Conservation (phyloP, 2,797 vertebrate species). For the Florisuga fusca region DNA sequence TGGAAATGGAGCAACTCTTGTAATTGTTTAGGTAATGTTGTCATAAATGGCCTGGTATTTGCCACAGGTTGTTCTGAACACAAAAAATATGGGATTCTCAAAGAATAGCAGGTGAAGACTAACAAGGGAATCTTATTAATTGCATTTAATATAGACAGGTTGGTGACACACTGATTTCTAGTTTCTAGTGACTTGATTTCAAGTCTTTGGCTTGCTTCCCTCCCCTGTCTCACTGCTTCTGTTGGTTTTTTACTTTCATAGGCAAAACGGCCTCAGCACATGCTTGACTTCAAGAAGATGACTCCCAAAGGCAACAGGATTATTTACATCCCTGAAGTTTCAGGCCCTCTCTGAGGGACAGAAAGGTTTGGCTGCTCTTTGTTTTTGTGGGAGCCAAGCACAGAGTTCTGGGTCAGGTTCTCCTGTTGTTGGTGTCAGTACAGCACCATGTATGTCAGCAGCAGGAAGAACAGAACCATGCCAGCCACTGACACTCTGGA, state of each 20-base stretch:
- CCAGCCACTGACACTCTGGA: background rate
- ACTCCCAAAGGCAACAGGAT: background rate
- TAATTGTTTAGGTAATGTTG: background rate
- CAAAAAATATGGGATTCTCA: accelerated
- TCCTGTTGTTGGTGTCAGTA: background rate
- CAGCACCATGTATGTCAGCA: background rate
- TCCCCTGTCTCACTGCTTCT: background rate
- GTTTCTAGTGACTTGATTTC: background rate
- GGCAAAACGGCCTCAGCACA: background rate
- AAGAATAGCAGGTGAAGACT: background rate
- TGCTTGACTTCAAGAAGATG: background rate
- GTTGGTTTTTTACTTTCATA: background rate
- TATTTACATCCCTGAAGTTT: background rate
- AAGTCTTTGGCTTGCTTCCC: background rate
- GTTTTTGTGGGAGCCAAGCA: background rate
- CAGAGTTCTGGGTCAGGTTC: background rate
- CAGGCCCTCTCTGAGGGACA: background rate
- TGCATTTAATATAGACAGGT: background rate
- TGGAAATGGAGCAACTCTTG: background rate
- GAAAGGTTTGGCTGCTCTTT: background rate
- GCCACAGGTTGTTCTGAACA: background rate
- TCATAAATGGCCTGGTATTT: background rate
- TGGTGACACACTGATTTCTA: background rate
- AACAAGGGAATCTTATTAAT: background rate
- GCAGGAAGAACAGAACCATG: background rate